A percentile compares a stretch with the other conserved stretches of the same genome.
Conservation (phyloP, 2,113 vertebrate genomes). For the Equus quagga region DNA sequence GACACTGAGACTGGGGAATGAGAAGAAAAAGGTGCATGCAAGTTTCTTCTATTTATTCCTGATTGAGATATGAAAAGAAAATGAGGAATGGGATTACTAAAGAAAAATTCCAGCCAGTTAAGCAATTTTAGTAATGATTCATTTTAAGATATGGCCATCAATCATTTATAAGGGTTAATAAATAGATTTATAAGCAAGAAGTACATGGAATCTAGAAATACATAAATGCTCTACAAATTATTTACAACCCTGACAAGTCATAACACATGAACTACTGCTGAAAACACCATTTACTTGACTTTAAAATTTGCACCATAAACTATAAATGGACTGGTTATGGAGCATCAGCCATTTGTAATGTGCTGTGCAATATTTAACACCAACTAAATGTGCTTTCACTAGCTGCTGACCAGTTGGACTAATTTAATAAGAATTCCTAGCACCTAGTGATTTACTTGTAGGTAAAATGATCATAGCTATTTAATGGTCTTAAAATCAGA, state of each 20-base stretch:
- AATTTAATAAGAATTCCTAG: constrained; percentile 80
- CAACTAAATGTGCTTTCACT: constrained; percentile 77
- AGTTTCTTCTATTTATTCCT: constrained; percentile 43
- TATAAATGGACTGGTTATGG: constrained; percentile 76
- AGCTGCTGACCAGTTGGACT: constrained; percentile 76
- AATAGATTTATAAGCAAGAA: constrained; percentile 72
- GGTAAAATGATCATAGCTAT: constrained; percentile 55
- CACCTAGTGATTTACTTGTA: constrained; percentile 68
- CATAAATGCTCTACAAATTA: constrained; percentile 81
- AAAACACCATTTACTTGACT: constrained; percentile 84
- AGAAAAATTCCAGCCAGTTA: constrained; percentile 70
- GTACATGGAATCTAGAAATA: constrained; percentile 67
- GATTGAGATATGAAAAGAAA: constrained; percentile 73
- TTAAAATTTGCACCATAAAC: constrained; percentile 83
- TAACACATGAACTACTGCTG: constrained; percentile 82
- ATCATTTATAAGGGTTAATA: constrained; percentile 79
- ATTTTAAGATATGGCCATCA: constrained; percentile 70
- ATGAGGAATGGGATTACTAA: background rate
- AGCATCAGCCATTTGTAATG: constrained; percentile 84
- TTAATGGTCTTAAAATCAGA: constrained; percentile 50
- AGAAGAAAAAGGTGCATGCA: background rate
- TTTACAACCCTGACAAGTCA: constrained; percentile 68
- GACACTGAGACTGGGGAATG: constrained; percentile 33
- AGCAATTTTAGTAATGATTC: constrained; percentile 69
- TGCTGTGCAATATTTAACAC: constrained; percentile 81